Evolutionary conservation across 1,140 invertebrate species (phyloP).

Genomic region (Thalassaphorura encarpata): DNA sequence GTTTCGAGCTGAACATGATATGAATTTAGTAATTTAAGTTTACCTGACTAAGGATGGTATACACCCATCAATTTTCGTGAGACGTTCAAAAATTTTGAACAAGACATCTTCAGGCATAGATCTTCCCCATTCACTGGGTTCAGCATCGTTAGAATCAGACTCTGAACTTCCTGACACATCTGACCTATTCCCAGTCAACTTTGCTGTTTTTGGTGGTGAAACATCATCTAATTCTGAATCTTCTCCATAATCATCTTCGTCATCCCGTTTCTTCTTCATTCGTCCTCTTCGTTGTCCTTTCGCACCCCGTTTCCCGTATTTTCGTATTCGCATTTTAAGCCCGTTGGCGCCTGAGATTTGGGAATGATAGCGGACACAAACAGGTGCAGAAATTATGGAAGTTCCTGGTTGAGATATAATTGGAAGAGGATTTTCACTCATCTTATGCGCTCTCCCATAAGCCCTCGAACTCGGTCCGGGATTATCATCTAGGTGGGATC

Average conservation of each 20-base stretch:
- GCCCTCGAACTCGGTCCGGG: no score
- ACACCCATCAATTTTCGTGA: conserved; percentile 53
- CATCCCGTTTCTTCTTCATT: conserved; percentile 17
- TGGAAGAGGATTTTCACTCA: no score
- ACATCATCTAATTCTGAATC: no score
- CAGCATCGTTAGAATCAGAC: conserved; percentile 36
- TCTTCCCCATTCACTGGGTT: conserved; percentile 49
- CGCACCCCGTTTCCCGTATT: conserved; percentile 18
- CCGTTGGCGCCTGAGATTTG: conserved; percentile 38
- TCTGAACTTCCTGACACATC: not conserved
- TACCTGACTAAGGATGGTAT: conserved; percentile 61
- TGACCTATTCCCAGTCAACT: not conserved
- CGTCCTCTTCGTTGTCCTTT: conserved; percentile 3
- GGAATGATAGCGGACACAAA: conserved; percentile 21
- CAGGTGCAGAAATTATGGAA: not conserved
- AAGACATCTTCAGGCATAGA: conserved; percentile 54
- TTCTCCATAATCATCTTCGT: conserved; percentile 17
- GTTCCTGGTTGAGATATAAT: not conserved
- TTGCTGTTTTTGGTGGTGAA: not conserved
- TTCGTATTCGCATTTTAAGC: conserved; percentile 53
- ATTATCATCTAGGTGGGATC: no score
- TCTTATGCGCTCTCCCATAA: no score
- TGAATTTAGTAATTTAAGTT: conserved; percentile 14
- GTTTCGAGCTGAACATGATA: conserved; percentile 3
- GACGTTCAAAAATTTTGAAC: conserved; percentile 56